These are phyloP conservation scores for Vicugna pacos DNA, from an alignment of 2,113 vertebrate genomes.

Conservation along the genomic window DNA sequence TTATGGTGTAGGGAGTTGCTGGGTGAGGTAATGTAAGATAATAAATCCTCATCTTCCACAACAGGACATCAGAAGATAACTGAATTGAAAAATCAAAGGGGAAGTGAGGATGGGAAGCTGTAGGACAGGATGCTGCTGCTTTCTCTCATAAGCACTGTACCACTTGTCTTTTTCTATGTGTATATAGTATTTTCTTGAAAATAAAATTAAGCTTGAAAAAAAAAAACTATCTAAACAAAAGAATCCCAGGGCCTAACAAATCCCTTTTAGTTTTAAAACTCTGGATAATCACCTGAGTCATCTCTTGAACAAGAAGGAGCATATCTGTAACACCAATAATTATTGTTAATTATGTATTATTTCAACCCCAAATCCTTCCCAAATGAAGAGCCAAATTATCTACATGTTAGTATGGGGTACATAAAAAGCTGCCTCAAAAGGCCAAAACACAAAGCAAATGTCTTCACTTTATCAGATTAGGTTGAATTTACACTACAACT, in stretches of 20 bases:
- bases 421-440: neutral
- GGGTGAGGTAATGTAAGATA: neutral
- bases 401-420: neutral
- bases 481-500: neutral
- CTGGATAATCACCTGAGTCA: neutral
- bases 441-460: constrained; percentile 15
- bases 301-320: neutral
- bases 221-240: neutral
- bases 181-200: constrained; percentile 30
- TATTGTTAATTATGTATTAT: neutral
- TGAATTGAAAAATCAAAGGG: constrained; percentile 31
- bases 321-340: neutral
- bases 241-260: neutral
- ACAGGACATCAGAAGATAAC: neutral
- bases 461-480: constrained; percentile 45
- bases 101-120: neutral
- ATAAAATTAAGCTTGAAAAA: constrained; percentile 17
- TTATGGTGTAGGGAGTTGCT: neutral
- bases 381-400: neutral
- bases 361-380: neutral
- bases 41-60: constrained; percentile 26
- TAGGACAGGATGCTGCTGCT: neutral
- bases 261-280: constrained; percentile 24
- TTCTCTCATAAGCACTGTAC: neutral
- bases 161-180: neutral